Evolutionary conservation across 2,797 vertebrate genomes (phyloP), one percentile per base, ranked within the genome.

Genomic region (Cetoscarus ocellatus): DNA sequence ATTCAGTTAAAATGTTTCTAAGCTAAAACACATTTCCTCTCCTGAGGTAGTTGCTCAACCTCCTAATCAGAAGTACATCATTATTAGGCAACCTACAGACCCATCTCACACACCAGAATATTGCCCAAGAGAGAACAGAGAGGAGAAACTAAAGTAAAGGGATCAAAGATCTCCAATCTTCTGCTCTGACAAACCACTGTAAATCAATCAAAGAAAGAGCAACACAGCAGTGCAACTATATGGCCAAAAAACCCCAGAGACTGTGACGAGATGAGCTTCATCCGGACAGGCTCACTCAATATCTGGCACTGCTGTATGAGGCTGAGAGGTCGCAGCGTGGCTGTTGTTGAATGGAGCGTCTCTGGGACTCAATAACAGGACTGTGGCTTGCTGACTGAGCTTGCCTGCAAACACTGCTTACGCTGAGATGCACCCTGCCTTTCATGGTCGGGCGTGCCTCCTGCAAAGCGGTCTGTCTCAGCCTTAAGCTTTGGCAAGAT

Each of bases 121-220:
- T 55, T 13, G 18, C 76, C 73, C 54, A 0, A 40, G 79, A 86
- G 80, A 69, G 60, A 1, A 64, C 39, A 53, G 38, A 35, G 40
- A 63, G 12, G 19, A 68, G 52, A 49, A 78, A 70, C 64, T 77
- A 63, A 65, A 72, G 80, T 70, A 68, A 79, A 78, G 13, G 73
- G 71, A 75, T 71, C 66, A 75, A 79, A 75, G 49, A 59, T 66
- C 70, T 75, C 43, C 69, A 52, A 56, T 82, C 57, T 40, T 54
- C 55, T 12, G 2, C 39, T 75, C 71, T 55, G 73, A 82, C 68
- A 81, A 87, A 87, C 54, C 58, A 47, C 73, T 53, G 65, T 17
- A 47, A 83, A 83, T 85, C 82, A 86, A 86, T 84, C 84, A 86
- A 17, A 75, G 75, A 80, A 60, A 85, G 64, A 88, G 71, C 76